Evolutionary conservation across 2,888 invertebrate species (phyloP), one percentile per base, ranked within the genome.

Genomic region (Andrena dorsata): DNA sequence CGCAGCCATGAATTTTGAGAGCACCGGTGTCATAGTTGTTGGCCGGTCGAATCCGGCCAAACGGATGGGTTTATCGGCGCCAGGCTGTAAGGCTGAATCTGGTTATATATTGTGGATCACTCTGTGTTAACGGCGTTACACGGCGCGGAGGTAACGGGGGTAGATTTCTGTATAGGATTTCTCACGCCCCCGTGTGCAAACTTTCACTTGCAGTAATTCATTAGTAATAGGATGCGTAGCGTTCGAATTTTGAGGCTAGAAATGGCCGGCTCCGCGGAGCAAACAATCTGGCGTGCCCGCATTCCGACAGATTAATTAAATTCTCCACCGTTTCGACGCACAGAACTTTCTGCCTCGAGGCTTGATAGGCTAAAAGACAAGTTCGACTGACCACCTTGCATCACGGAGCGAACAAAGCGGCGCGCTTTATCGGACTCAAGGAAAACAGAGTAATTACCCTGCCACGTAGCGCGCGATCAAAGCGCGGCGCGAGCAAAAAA

Each of bases 1-100:
- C 86, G 85, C 88, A 85, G 88, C 89, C 89, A 92, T 92, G 91
- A 92, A 92, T 92, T 92, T 92, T 89, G 88, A 92, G 86, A 82
- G 79, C 85, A 89, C 84, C 86, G 81, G 76, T 72, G 78, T 74
- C 82, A 72, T 79, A 81, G 79, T 76, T 81, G 81, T 84, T 79
- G 80, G 66, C 73, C 78, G 71, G 80, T 70, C 63, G 71, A 72
- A 73, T 68, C 75, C 64, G 74, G 65, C 80, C 70, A 76, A 82
- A 86, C 80, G 53, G 71, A 84, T 82, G 76, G 89, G 89, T 88
- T 89, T 89, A 88, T 88, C 89, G 89, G 87, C 86, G 81, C 82
- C 74, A 75, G 81, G 84, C 86, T 84, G 89, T 86, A 72, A 32
- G 53, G 60, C 47, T 20, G 66, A 61, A 53, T 30, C 47, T 35